Conservation (phyloP, 2,113 vertebrate genomes). For the Cyprinodon tularosa region DNA sequence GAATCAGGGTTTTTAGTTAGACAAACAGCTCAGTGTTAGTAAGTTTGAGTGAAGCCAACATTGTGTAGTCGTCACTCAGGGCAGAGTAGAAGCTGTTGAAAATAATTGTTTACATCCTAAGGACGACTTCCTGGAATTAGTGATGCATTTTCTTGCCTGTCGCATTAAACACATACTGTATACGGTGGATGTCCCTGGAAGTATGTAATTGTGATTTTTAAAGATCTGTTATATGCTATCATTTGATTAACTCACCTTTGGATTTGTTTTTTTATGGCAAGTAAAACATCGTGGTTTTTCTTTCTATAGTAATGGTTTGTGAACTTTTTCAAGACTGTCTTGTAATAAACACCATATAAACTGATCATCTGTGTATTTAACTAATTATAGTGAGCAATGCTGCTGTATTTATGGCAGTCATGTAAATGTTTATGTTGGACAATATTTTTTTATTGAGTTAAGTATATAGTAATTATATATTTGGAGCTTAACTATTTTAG, state of each 20-base stretch:
- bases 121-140: constrained; percentile 1
- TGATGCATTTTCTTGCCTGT: neutral
- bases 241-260: constrained; percentile 40
- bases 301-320: constrained; percentile 52
- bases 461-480: too few relatives aligned
- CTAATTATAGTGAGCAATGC: neutral
- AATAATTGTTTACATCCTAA: constrained; percentile 51
- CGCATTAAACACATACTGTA: constrained; percentile 43
- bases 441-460: too few relatives aligned
- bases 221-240: constrained; percentile 25
- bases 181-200: constrained; percentile 41
- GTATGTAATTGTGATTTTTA: constrained; percentile 47
- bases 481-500: too few relatives aligned
- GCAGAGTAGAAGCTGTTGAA: constrained; percentile 39
- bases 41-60: constrained; percentile 34
- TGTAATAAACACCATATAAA: constrained; percentile 74
- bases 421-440: neutral
- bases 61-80: constrained; percentile 47
- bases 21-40: constrained; percentile 62
- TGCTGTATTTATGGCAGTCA: neutral
- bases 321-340: constrained; percentile 56
- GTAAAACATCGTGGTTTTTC: constrained; percentile 38
- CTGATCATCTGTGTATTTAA: neutral
- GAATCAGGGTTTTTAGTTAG: constrained; percentile 24
- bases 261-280: constrained; percentile 64